Percentiles rank a stretch among this genome's conserved stretches.
These are phyloP conservation scores for Sminthopsis crassicaudata DNA, from an alignment of 2,113 vertebrate genomes.

Conservation along the genomic window DNA sequence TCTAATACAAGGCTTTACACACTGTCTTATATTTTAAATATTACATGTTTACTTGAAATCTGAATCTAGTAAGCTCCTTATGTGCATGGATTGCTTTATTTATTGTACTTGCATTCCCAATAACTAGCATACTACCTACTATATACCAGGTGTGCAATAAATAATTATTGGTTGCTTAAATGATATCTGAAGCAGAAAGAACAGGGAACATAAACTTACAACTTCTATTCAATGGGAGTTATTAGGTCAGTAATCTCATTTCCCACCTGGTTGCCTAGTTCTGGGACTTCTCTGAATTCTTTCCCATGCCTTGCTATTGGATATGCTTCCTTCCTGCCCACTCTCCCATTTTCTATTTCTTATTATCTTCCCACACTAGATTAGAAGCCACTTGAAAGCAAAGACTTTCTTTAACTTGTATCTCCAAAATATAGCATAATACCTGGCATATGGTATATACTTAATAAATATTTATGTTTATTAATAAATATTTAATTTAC, in stretches of 20 bases:
- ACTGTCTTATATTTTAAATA: background rate
- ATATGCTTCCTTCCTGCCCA: background rate
- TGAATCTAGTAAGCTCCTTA: background rate
- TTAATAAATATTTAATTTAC: too few species aligned
- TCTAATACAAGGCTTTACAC: background rate
- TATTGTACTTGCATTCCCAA: background rate
- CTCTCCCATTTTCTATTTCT: background rate
- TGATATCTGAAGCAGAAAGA: background rate
- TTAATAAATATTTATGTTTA: background rate
- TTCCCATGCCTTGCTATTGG: background rate
- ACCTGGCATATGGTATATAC: background rate
- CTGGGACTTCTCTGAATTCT: background rate
- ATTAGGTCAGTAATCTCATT: background rate
- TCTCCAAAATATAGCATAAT: background rate
- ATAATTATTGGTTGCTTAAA: background rate
- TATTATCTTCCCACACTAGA: background rate
- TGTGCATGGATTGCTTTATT: background rate
- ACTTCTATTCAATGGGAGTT: too few species aligned
- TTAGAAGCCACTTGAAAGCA: background rate
- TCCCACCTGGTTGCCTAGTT: background rate
- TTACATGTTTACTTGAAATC: background rate
- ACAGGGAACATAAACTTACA: too few species aligned
- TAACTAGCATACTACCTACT: background rate
- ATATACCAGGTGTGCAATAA: background rate
- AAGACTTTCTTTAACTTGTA: background rate